Conservation (phyloP, 2,888 invertebrate genomes). For the Blastobasis adustella region DNA sequence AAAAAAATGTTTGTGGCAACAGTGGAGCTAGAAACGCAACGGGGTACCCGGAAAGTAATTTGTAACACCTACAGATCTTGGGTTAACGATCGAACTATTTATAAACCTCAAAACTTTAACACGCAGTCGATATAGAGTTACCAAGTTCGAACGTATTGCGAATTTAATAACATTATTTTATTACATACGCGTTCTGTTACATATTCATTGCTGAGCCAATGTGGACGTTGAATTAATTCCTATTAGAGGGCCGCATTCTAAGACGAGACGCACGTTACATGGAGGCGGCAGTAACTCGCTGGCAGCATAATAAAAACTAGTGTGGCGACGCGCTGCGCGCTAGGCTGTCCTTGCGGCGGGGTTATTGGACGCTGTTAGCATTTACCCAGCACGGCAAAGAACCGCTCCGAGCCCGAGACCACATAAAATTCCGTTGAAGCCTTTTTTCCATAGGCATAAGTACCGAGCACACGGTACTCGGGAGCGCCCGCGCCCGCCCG, state of each 20-base stretch:
- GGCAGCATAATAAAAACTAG: constrained; percentile 42
- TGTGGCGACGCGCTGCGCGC: constrained; percentile 28
- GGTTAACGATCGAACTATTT: too few species aligned
- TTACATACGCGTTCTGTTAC: too few species aligned
- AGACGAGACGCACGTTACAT: constrained; percentile 12
- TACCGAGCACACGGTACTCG: constrained; percentile 61
- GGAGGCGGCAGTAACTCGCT: constrained; percentile 37
- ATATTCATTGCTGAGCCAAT: too few species aligned
- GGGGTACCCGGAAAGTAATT: too few species aligned
- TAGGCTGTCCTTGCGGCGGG: constrained; percentile 64
- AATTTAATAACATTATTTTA: too few species aligned
- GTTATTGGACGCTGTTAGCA: constrained; percentile 71
- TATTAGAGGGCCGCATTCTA: too few species aligned
- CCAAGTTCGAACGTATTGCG: too few species aligned
- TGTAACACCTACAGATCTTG: too few species aligned
- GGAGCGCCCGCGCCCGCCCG: constrained; percentile 24
- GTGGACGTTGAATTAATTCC: too few species aligned
- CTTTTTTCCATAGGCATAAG: constrained; percentile 55
- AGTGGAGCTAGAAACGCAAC: too few species aligned
- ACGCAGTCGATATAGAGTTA: too few species aligned
- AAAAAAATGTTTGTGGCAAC: neutral
- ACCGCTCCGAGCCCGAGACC: constrained; percentile 50
- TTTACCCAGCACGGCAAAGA: constrained; percentile 67
- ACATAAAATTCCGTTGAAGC: constrained; percentile 69
- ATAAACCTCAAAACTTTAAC: too few species aligned